Conservation (phyloP, 2,113 vertebrate genomes). For the Syrmaticus mikado region DNA sequence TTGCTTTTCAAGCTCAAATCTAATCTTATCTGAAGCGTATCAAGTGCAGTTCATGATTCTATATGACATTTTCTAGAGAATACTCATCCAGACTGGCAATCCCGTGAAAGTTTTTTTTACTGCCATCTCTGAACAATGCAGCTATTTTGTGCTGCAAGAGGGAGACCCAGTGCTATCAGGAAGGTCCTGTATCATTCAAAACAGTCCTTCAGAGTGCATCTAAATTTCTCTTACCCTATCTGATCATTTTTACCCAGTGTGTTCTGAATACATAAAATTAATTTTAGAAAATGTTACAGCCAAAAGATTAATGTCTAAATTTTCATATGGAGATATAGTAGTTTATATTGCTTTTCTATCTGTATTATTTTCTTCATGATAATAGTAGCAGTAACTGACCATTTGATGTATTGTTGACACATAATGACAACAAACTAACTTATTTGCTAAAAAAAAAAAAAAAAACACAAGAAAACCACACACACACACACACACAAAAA, state of each 20-base stretch:
- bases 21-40: neutral
- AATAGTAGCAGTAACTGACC: neutral
- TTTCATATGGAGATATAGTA: neutral
- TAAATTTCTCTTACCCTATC: neutral
- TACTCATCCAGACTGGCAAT: neutral
- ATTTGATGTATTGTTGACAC: neutral
- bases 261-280: neutral
- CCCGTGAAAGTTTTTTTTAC: neutral
- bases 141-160: neutral
- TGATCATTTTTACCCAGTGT: neutral
- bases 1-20: neutral
- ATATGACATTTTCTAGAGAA: neutral
- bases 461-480: too few species aligned
- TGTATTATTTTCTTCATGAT: neutral
- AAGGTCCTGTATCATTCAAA: neutral
- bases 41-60: neutral
- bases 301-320: neutral
- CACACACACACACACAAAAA: too few species aligned
- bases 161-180: accelerated
- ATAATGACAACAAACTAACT: neutral
- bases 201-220: neutral
- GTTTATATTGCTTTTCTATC: neutral
- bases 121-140: neutral
- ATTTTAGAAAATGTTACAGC: neutral
- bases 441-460: neutral